phyloP scores from a whole-genome alignment of 1,140 invertebrate genomes.

The Fopius arisanus region DNA sequence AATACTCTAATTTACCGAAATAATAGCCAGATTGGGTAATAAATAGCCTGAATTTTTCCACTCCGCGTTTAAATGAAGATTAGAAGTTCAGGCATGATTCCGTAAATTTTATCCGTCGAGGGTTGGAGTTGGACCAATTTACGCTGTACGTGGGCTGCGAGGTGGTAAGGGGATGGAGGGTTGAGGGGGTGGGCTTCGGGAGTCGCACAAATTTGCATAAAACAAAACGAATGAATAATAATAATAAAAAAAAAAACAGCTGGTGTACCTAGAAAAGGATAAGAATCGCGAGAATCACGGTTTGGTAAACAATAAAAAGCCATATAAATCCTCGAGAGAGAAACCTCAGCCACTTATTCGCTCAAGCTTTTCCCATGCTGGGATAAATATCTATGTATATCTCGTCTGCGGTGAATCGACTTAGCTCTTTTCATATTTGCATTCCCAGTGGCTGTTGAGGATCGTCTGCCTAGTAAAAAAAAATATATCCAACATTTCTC shows the following conservation, averaged over 20 bases:
- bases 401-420: constrained; percentile 19
- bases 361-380: neutral
- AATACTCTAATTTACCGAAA: neutral
- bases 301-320: constrained; percentile 27
- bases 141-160: constrained; percentile 28
- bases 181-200: constrained; percentile 23
- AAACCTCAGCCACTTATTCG: constrained; percentile 20
- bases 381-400: neutral
- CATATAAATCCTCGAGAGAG: constrained; percentile 14
- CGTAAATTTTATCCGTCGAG: constrained; percentile 22
- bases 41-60: neutral
- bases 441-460: constrained; percentile 14
- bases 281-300: neutral
- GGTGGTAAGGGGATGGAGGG: neutral
- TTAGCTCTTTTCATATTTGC: constrained; percentile 27
- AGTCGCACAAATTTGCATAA: constrained; percentile 28
- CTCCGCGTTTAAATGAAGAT: constrained; percentile 23
- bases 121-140: constrained; percentile 26
- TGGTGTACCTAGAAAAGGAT: neutral
- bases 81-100: constrained; percentile 27
- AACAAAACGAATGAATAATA: constrained; percentile 6
- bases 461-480: constrained; percentile 13
- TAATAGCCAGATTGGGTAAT: neutral
- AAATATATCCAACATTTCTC: neutral
- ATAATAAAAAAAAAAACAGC: neutral